phyloP scores from a whole-genome alignment of 23 tunicate genomes.

The Oikopleura vanhoeffeni region DNA sequence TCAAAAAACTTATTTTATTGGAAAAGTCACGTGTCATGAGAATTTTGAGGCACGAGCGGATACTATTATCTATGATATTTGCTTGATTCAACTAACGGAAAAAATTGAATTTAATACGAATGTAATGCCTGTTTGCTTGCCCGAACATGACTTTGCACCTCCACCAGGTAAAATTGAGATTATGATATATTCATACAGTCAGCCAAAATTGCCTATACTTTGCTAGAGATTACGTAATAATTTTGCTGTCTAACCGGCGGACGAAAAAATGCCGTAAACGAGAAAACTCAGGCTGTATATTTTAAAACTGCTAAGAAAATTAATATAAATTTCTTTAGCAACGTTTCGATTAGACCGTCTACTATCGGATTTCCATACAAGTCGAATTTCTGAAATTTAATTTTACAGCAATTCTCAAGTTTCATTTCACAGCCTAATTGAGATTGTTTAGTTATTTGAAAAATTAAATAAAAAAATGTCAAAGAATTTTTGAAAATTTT shows the following conservation, averaged over 20 bases:
- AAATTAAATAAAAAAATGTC: too few species aligned
- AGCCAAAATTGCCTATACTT: too few species aligned
- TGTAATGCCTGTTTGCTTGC: not conserved
- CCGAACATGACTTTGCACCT: slow-evolving; percentile 4
- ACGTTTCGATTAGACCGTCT: too few species aligned
- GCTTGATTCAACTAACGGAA: slow-evolving; percentile 5
- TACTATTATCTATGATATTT: slow-evolving; percentile 8
- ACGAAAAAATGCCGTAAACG: too few species aligned
- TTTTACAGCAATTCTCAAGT: not conserved
- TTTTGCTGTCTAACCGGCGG: too few species aligned
- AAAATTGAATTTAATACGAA: not conserved
- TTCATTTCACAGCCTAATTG: not conserved
- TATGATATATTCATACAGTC: too few species aligned
- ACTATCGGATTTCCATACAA: too few species aligned
- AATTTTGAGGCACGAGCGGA: not conserved
- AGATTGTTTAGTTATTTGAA: too few species aligned
- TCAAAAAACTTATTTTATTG: slow-evolving; percentile 6
- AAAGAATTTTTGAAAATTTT: too few species aligned
- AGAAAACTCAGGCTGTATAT: too few species aligned
- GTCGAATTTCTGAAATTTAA: too few species aligned
- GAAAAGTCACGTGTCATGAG: not conserved
- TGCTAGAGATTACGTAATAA: too few species aligned
- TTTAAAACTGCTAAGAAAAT: not conserved
- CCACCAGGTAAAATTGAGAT: not conserved
- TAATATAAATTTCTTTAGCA: not conserved